Conservation (phyloP, 1,140 invertebrate species). For the Sycobia sp. region DNA sequence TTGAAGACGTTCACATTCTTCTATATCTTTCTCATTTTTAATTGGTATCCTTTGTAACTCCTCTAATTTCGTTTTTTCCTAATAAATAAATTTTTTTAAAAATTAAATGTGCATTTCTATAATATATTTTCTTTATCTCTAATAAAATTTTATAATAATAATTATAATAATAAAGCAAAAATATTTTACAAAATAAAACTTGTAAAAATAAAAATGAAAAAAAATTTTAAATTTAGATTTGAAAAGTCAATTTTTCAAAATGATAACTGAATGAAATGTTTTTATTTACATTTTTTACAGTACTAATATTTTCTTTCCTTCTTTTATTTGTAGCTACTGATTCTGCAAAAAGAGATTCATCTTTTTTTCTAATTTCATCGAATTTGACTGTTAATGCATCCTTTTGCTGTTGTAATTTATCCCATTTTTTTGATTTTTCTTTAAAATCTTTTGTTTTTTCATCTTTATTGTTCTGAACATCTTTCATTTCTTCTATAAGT, state of each 20-base stretch:
- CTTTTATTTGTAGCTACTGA: constrained; percentile 69
- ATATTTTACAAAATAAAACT: background rate
- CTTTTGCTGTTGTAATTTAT: constrained; percentile 51
- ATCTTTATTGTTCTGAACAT: constrained; percentile 63
- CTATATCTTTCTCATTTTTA: constrained; percentile 74
- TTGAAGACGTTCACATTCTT: constrained; percentile 69
- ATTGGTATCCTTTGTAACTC: constrained; percentile 71
- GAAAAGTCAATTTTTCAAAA: too few relatives aligned
- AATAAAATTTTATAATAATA: constrained; percentile 6
- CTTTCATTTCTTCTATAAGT: constrained; percentile 63
- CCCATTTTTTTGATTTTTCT: constrained; percentile 64
- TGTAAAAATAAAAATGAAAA: too few relatives aligned
- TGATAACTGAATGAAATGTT: background rate
- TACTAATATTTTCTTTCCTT: constrained; percentile 66
- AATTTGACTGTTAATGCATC: constrained; percentile 61
- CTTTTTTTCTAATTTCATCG: constrained; percentile 66
- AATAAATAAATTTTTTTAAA: constrained; percentile 20
- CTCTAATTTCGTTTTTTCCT: constrained; percentile 69
- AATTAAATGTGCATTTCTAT: background rate
- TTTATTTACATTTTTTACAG: constrained; percentile 46
- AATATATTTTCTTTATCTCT: too few relatives aligned
- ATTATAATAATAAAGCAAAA: background rate
- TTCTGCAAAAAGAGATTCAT: constrained; percentile 68
- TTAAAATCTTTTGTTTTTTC: constrained; percentile 63
- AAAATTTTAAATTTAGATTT: too few relatives aligned